phyloP scores from a whole-genome alignment of 2,888 invertebrate species.

The Pandemis heparana region DNA sequence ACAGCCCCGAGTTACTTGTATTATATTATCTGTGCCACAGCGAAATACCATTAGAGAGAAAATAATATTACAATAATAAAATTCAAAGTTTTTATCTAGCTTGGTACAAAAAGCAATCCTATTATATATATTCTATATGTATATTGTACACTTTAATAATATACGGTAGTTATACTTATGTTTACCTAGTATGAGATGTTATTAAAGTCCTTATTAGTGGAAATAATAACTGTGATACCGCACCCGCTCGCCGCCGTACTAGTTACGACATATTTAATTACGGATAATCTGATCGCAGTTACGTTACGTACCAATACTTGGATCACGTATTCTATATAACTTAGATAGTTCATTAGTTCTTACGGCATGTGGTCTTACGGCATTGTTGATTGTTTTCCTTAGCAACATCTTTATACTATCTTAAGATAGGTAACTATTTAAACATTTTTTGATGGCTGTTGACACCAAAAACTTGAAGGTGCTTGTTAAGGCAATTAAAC shows the following conservation, averaged over 20 bases:
- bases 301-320: neutral
- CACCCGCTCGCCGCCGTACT: neutral
- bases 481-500: neutral
- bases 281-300: slow-evolving; percentile 16
- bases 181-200: neutral
- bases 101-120: no score
- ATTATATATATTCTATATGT: no score
- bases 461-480: no score
- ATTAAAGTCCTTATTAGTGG: neutral
- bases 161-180: neutral
- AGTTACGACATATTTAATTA: slow-evolving; percentile 29
- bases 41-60: no score
- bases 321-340: neutral
- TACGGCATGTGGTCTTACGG: no score
- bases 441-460: no score
- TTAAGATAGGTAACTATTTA: neutral
- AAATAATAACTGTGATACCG: neutral
- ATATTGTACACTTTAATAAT: no score
- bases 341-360: slow-evolving; percentile 2
- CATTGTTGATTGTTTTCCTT: neutral
- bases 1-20: neutral
- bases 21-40: no score
- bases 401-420: neutral
- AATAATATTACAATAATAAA: no score
- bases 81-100: no score